Evolutionary conservation across 2,888 invertebrate species (phyloP).

Genomic region (Spilosoma lubricipeda): DNA sequence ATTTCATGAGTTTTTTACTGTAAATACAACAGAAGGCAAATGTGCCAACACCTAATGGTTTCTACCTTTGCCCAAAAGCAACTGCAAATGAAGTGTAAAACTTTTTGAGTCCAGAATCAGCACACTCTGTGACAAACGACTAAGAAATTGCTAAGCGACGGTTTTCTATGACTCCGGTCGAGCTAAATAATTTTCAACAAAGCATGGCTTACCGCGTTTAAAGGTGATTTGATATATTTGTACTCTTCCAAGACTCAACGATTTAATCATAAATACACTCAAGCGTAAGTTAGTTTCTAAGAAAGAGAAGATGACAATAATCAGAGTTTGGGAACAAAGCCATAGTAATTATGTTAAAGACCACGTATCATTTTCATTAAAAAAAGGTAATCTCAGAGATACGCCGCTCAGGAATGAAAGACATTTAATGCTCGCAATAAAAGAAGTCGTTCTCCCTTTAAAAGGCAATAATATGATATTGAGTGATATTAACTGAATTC

Average conservation of each 20-base stretch:
- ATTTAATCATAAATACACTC: too few relatives aligned
- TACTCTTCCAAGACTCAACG: too few relatives aligned
- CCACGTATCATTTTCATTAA: neutral
- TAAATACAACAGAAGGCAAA: too few relatives aligned
- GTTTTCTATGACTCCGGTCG: neutral
- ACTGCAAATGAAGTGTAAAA: too few relatives aligned
- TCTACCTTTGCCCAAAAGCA: too few relatives aligned
- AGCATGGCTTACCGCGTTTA: neutral
- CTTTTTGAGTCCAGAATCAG: too few relatives aligned
- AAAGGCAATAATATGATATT: slow-evolving; percentile 24
- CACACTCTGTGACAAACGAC: too few relatives aligned
- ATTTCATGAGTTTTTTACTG: too few relatives aligned
- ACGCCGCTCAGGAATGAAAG: slow-evolving; percentile 8
- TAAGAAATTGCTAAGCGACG: neutral
- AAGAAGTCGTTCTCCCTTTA: slow-evolving; percentile 19
- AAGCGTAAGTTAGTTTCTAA: neutral
- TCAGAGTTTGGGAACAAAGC: neutral
- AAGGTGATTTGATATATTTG: too few relatives aligned
- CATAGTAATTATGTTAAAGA: neutral
- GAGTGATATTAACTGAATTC: slow-evolving; percentile 23
- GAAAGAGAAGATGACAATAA: neutral
- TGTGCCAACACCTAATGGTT: too few relatives aligned
- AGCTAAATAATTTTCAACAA: neutral
- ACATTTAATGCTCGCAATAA: slow-evolving; percentile 20
- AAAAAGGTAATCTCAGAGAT: slow-evolving; percentile 15